A percentile compares a stretch with the other conserved stretches of the same genome.
Conservation (phyloP, 2,888 invertebrate species). For the Harpagoxenus sublaevis region DNA sequence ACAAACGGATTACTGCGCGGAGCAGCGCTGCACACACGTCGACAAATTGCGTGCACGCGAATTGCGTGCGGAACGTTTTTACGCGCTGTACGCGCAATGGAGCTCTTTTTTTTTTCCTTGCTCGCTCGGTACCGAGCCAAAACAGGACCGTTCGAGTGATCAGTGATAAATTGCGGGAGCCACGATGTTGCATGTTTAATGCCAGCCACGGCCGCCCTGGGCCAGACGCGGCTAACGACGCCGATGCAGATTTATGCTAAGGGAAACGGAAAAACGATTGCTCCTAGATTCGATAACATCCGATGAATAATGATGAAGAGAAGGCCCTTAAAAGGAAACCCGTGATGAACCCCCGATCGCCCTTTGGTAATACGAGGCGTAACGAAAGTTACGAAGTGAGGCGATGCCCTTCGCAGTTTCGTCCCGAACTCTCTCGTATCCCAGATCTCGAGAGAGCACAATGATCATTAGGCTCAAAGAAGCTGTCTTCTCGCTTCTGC, state of each 20-base stretch:
- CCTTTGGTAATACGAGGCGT: constrained; percentile 13
- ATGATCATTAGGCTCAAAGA: constrained; percentile 5
- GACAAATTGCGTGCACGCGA: constrained; percentile 34
- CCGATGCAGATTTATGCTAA: constrained; percentile 80
- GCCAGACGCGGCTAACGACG: constrained; percentile 47
- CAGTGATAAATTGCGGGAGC: constrained; percentile 44
- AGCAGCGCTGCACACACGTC: constrained; percentile 3
- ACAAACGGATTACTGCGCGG: constrained; percentile 29
- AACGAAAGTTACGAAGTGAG: constrained; percentile 31
- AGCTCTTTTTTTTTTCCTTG: not conserved
- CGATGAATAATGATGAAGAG: constrained; percentile 69
- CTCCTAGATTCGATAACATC: constrained; percentile 62
- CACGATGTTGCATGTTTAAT: constrained; percentile 69
- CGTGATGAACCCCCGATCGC: constrained; percentile 42
- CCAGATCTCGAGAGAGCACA: constrained; percentile 8
- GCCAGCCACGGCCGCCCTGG: constrained; percentile 63
- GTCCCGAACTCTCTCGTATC: not conserved
- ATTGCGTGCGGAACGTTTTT: constrained; percentile 37
- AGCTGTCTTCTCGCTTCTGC: not conserved
- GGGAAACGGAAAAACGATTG: constrained; percentile 75
- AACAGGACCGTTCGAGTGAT: constrained; percentile 23
- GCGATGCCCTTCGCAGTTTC: constrained; percentile 45
- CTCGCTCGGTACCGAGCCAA: not conserved
- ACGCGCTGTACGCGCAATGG: constrained; percentile 23
- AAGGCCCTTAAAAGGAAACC: constrained; percentile 49